Base-by-base conservation (phyloP, 2,888 invertebrate species). In the Drosophila bunnanda region DNA sequence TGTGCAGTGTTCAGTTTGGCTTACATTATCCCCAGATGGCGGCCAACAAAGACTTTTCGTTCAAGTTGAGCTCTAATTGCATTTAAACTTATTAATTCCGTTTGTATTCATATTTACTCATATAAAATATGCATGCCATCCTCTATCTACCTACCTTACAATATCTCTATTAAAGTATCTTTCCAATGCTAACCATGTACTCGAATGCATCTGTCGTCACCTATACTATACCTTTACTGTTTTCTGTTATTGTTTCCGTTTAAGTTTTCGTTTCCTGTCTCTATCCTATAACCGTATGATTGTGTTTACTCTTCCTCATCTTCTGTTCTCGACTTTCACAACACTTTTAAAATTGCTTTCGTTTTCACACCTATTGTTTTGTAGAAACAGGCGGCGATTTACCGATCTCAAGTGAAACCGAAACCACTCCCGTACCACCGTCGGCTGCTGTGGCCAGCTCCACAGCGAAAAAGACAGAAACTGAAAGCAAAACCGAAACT, bases 381-480 rank as follows among this genome's bases (percentile, higher is more conserved):
- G 79, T 91, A 92, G 92, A 92, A 90, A 89, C 92, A 92, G 90
- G 91, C 91, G 91, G 87, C 88, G 91, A 91, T 79, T 80, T 83
- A 82, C 80, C 87, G 76, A 80, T 82, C 75, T 85, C 89, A 79
- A 82, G 87, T 80, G 91, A 91, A 75, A 89, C 87, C 78, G 91
- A 91, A 74, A 90, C 86, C 77, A 90, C 89, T 75, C 88, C 89
- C 67, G 81, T 90, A 75, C 89, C 90, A 80, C 76, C 84, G 59
- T 53, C 76, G 55, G 70, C 87, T 59, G 74, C 72, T 64, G 74
- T 68, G 60, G 70, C 77, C 53, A 67, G 77, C 60, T 79, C 80
- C 85, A 89, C 92, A 86, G 87, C 72, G 76, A 82, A 75, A 77
- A 57, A 70, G 41, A 70, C 73, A 69, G 59, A 70, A 64, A 67